Percentiles rank a stretch among this genome's conserved stretches.
phyloP scores from a whole-genome alignment of 2,888 invertebrate genomes.

The Geophilus truncorum region DNA sequence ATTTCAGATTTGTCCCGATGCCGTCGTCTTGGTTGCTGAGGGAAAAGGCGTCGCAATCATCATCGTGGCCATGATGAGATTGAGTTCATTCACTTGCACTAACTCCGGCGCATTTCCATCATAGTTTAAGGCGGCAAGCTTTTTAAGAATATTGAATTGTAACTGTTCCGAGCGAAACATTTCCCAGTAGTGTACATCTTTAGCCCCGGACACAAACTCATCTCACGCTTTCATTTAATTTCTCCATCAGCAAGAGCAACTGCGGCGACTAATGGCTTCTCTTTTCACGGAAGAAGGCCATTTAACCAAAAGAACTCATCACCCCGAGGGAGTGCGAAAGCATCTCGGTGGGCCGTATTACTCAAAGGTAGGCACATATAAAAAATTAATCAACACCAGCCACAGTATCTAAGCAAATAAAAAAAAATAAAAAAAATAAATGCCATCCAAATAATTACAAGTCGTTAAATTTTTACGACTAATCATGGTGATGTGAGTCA shows the following conservation, averaged over 20 bases:
- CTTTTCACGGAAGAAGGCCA: background rate
- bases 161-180: conserved; percentile 2
- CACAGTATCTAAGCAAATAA: background rate
- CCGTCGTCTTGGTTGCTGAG: background rate
- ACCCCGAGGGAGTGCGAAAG: background rate
- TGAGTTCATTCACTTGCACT: conserved; percentile 23
- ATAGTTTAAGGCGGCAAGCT: conserved; percentile 11
- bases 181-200: conserved; percentile 14
- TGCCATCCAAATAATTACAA: background rate
- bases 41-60: conserved; percentile 25
- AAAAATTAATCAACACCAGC: background rate
- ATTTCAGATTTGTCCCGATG: conserved; percentile 1
- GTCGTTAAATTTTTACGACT: conserved; percentile 6
- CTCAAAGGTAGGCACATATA: background rate
- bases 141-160: conserved; percentile 21
- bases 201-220: background rate
- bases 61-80: conserved; percentile 16
- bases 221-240: background rate
- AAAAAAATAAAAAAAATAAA: background rate
- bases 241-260: background rate
- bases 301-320: conserved; percentile 16
- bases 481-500: background rate
- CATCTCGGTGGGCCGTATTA: background rate
- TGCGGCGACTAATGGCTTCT: background rate
- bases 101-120: background rate